These are phyloP conservation scores for Rhodeus uyekii DNA, from an alignment of 2,797 vertebrate genomes.

Conservation along the genomic window DNA sequence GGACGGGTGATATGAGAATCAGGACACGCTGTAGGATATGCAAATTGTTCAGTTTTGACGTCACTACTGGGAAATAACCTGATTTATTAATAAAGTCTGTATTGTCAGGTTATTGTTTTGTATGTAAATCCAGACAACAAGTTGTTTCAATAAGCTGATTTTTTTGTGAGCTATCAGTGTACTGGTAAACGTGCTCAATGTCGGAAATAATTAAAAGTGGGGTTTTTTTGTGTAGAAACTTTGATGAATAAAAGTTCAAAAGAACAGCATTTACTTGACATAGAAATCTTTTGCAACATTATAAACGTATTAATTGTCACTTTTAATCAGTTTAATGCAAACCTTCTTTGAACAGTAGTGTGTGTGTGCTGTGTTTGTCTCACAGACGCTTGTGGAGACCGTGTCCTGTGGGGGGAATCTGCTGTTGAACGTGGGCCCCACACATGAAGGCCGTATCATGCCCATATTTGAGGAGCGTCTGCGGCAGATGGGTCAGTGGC, in stretches of 20 bases:
- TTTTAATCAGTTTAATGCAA: background rate
- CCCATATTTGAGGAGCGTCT: conserved; percentile 91
- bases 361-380: conserved; percentile 34
- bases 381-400: conserved; percentile 86
- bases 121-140: no score
- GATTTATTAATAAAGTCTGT: no score
- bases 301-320: background rate
- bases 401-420: conserved; percentile 95
- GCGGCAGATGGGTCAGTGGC: conserved; percentile 90
- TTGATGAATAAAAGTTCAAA: background rate
- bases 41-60: no score
- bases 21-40: no score
- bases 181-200: no score
- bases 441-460: conserved; percentile 85
- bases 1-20: no score
- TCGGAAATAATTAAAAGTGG: no score
- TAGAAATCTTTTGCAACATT: background rate
- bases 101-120: no score
- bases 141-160: no score
- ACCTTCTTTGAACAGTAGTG: background rate
- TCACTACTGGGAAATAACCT: no score
- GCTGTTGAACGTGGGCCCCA: conserved; percentile 92
- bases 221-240: no score
- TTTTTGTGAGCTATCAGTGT: no score
- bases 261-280: background rate